These are phyloP conservation scores for Cyanistes caeruleus DNA, from an alignment of 2,113 vertebrate species.

Conservation along the genomic window DNA sequence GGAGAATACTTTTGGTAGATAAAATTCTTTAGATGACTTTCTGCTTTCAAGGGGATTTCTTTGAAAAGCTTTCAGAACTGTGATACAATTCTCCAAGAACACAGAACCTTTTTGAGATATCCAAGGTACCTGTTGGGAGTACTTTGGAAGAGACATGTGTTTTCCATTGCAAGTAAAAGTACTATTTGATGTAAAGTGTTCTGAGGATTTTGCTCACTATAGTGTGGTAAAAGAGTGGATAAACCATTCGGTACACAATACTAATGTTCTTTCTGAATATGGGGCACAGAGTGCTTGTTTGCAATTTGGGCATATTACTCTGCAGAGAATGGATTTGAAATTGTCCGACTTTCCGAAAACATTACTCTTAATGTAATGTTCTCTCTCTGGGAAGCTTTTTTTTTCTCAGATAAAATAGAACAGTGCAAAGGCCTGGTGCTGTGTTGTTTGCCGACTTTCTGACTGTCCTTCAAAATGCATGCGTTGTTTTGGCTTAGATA, in stretches of 20 bases:
- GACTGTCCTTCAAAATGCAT: neutral
- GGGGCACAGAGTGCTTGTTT: neutral
- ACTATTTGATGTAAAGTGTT: slow-evolving; percentile 53
- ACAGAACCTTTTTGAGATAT: slow-evolving; percentile 15
- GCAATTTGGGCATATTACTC: neutral
- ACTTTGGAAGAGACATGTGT: slow-evolving; percentile 62
- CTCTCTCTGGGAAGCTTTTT: neutral
- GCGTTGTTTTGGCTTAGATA: neutral
- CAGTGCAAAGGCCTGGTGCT: neutral
- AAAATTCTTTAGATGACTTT: neutral
- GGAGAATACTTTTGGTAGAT: slow-evolving; percentile 16
- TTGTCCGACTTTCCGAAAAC: neutral
- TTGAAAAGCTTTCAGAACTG: slow-evolving; percentile 45
- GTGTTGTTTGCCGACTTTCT: neutral
- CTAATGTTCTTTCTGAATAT: slow-evolving; percentile 11
- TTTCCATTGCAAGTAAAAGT: slow-evolving; percentile 26
- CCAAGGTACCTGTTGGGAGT: slow-evolving; percentile 37
- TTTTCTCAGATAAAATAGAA: neutral
- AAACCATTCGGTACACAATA: neutral
- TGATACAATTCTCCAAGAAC: slow-evolving; percentile 58
- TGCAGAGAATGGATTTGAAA: slow-evolving; percentile 1
- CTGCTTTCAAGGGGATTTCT: slow-evolving; percentile 36
- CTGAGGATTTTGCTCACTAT: slow-evolving; percentile 28
- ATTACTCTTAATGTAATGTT: neutral
- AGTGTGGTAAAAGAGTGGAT: neutral